These are phyloP conservation scores for Acronicta psi DNA, from an alignment of 2,888 invertebrate species.

Conservation along the genomic window DNA sequence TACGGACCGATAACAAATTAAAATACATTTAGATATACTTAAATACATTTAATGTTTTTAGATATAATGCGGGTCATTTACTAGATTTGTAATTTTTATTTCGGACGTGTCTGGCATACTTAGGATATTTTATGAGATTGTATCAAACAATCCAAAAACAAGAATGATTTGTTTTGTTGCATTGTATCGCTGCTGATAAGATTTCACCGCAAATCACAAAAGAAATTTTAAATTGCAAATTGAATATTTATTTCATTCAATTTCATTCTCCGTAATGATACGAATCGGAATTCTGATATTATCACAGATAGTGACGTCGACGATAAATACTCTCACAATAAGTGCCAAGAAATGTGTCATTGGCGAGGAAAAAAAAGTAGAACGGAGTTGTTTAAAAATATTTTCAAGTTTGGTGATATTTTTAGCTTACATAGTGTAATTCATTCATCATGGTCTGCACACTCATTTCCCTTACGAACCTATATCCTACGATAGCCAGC, in stretches of 20 bases:
- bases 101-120: no score
- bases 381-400: no score
- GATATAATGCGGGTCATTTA: no score
- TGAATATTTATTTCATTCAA: conserved; percentile 22
- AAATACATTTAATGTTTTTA: no score
- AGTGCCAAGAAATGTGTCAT: conserved; percentile 51
- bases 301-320: conserved; percentile 21
- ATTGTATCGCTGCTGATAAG: conserved; percentile 14
- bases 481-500: no score
- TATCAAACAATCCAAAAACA: neutral
- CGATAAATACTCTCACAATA: conserved; percentile 36
- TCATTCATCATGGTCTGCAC: no score
- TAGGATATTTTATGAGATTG: neutral
- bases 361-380: conserved; percentile 32
- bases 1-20: no score
- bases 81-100: no score
- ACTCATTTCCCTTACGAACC: no score
- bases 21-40: no score
- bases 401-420: no score
- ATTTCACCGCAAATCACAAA: conserved; percentile 8
- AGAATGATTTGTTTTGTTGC: neutral
- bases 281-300: conserved; percentile 12
- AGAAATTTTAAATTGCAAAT: conserved; percentile 1
- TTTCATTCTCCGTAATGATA: conserved; percentile 12
- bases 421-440: no score